These are phyloP conservation scores for Heteromormyrus szaboi DNA, from an alignment of 2,797 vertebrate species.

Conservation along the genomic window DNA sequence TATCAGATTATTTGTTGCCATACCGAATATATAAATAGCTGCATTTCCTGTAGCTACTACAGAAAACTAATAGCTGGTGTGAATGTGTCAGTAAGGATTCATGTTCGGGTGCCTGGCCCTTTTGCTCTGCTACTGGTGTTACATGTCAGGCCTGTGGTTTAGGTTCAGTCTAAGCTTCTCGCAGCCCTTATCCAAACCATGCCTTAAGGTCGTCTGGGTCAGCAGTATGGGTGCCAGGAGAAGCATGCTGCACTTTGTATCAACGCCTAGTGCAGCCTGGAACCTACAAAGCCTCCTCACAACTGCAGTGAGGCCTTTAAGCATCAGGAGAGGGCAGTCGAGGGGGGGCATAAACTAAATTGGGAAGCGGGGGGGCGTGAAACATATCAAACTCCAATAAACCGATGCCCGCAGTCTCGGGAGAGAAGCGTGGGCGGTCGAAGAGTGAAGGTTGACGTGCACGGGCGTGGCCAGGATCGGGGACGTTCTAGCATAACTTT, in stretches of 20 bases:
- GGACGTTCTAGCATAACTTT: neutral
- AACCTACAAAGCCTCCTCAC: neutral
- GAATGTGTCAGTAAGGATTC: neutral
- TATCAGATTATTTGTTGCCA: neutral
- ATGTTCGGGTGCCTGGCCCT: neutral
- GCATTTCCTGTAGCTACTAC: neutral
- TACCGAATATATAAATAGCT: neutral
- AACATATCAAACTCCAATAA: neutral
- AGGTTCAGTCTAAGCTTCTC: neutral
- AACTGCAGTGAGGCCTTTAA: neutral
- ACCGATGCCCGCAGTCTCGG: neutral
- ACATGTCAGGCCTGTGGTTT: neutral
- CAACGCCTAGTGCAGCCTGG: neutral
- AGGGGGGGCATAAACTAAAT: neutral
- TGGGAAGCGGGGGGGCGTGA: neutral
- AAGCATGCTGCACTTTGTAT: neutral
- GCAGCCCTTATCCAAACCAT: neutral
- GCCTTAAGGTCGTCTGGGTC: neutral
- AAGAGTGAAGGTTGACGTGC: neutral
- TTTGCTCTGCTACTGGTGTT: neutral
- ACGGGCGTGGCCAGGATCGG: no score
- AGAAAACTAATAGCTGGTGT: neutral
- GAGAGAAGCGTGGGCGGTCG: neutral
- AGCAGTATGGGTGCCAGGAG: neutral
- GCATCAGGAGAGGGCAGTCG: neutral